Conservation (phyloP, 2,113 vertebrate genomes). For the Shinisaurus crocodilurus region DNA sequence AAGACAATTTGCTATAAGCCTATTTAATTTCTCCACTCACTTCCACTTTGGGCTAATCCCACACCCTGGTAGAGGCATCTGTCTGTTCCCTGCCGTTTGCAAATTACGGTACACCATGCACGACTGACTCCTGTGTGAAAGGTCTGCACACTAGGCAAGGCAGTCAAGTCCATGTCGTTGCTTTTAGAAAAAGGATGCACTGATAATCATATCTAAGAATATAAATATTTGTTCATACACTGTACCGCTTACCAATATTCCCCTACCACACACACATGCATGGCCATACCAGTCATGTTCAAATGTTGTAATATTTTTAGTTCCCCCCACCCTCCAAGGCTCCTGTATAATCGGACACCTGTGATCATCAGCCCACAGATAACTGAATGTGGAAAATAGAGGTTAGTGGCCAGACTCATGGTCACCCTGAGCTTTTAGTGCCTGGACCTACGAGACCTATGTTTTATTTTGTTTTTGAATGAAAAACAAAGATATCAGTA, state of each 20-base stretch:
- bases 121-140: not conserved
- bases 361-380: not conserved
- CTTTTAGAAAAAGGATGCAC: not conserved
- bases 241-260: not conserved
- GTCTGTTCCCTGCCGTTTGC: not conserved
- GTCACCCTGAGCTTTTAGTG: not conserved
- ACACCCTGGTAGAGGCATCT: not conserved
- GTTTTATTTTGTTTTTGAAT: not conserved
- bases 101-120: not conserved
- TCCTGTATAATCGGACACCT: not conserved
- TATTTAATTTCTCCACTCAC: not conserved
- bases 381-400: not conserved
- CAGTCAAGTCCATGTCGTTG: not conserved
- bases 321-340: not conserved
- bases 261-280: not conserved
- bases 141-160: not conserved
- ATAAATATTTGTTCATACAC: not conserved
- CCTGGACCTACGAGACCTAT: not conserved
- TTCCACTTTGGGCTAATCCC: not conserved
- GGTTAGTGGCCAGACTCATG: not conserved
- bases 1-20: constrained; percentile 7
- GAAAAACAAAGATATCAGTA: too few species aligned
- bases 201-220: not conserved
- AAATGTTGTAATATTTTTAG: not conserved
- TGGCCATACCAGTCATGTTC: not conserved